phyloP scores from a whole-genome alignment of 1,140 invertebrate genomes.

The Dreissena polymorpha region DNA sequence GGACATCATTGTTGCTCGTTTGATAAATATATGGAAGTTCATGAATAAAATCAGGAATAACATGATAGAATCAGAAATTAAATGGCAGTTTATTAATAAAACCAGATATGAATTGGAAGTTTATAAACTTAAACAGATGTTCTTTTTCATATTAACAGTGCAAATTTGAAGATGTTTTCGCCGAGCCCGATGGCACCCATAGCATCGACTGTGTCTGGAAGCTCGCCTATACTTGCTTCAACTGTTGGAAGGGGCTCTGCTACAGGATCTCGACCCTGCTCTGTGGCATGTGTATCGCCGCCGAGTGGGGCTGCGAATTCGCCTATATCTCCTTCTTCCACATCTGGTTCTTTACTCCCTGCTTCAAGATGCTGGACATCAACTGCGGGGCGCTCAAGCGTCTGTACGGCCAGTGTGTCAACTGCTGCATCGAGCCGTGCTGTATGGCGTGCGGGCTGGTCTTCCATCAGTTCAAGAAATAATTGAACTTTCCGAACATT shows the following conservation, averaged over 20 bases:
- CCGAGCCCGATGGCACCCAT: constrained; percentile 87
- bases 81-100: too few relatives aligned
- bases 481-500: neutral
- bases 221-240: constrained; percentile 85
- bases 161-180: constrained; percentile 87
- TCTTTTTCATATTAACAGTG: constrained; percentile 56
- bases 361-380: constrained; percentile 79
- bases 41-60: too few relatives aligned
- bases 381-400: constrained; percentile 84
- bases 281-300: constrained; percentile 85
- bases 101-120: too few relatives aligned
- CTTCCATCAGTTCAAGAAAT: constrained; percentile 64
- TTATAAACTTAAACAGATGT: too few relatives aligned
- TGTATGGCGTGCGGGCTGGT: constrained; percentile 60
- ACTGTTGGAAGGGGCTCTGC: constrained; percentile 85
- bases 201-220: constrained; percentile 89
- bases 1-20: too few relatives aligned
- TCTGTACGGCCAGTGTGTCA: constrained; percentile 82
- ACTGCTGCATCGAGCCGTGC: constrained; percentile 64
- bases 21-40: too few relatives aligned
- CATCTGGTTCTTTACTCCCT: constrained; percentile 77
- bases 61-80: too few relatives aligned
- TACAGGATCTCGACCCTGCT: constrained; percentile 86
- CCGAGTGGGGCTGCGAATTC: constrained; percentile 86
- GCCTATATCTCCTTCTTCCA: constrained; percentile 86